A percentile compares a stretch with the other conserved stretches of the same genome.
These are phyloP conservation scores for Alfaro cultratus DNA, from an alignment of 2,797 vertebrate genomes.

Conservation along the genomic window DNA sequence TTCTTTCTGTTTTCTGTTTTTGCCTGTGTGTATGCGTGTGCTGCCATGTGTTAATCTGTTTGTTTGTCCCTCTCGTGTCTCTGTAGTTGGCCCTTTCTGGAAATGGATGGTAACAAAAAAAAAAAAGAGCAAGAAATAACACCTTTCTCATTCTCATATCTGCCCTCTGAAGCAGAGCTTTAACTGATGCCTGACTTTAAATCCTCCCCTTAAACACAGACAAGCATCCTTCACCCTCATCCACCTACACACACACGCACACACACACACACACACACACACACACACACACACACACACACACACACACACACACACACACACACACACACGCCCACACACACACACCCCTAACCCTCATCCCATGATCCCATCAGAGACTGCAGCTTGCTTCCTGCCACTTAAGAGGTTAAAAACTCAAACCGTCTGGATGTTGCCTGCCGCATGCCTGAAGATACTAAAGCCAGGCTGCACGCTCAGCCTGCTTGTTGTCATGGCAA, in stretches of 20 bases:
- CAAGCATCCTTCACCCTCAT: constrained; percentile 6
- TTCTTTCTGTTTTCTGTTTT: constrained; percentile 25
- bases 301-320: constrained; percentile 16
- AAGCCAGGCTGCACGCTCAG: constrained; percentile 81
- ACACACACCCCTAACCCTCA: constrained; percentile 10
- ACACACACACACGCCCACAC: constrained; percentile 11
- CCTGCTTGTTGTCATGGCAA: constrained; percentile 95
- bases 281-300: constrained; percentile 21
- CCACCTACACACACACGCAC: not conserved
- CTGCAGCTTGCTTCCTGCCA: constrained; percentile 73
- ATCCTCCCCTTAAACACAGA: constrained; percentile 3
- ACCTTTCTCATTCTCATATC: constrained; percentile 59
- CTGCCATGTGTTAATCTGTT: constrained; percentile 65
- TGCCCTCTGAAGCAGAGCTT: constrained; percentile 54
- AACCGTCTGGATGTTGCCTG: constrained; percentile 74
- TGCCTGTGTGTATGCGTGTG: constrained; percentile 49
- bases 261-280: constrained; percentile 19
- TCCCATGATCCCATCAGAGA: constrained; percentile 65
- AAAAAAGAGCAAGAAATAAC: constrained; percentile 15
- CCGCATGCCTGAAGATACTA: constrained; percentile 75
- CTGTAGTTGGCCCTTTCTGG: constrained; percentile 72
- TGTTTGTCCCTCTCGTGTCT: constrained; percentile 75
- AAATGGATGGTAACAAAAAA: constrained; percentile 71
- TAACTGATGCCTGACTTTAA: constrained; percentile 58
- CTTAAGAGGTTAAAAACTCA: constrained; percentile 80